Percentiles rank a stretch among this genome's conserved stretches.
Evolutionary conservation across 30 jellyfish, hydroid and myxozoan genomes (phyloP).

Genomic region (Rhopilema esculentum): DNA sequence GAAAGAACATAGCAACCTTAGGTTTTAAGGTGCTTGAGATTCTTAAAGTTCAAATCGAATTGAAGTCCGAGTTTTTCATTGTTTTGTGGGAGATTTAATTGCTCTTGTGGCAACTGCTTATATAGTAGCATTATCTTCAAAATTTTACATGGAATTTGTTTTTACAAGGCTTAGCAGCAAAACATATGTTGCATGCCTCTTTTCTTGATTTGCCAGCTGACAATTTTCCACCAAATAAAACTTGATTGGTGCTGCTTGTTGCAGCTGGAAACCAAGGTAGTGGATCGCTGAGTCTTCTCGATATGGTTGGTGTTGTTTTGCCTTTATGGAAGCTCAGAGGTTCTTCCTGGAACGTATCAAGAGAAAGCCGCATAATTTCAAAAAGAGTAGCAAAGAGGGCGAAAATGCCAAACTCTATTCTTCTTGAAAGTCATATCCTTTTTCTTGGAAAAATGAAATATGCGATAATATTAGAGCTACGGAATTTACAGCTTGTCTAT

Average conservation of each 20-base stretch:
- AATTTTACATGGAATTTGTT: no score
- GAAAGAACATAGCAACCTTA: no score
- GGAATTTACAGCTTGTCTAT: no score
- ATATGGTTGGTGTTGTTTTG: conserved; percentile 35
- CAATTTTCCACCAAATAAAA: conserved; percentile 8
- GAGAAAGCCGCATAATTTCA: background rate
- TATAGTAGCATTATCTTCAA: no score
- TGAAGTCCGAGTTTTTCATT: no score
- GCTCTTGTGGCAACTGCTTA: no score
- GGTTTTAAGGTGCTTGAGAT: no score
- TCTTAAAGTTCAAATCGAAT: no score
- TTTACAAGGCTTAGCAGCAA: no score
- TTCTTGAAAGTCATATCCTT: background rate
- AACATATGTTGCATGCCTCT: background rate
- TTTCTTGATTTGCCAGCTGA: conserved; percentile 1
- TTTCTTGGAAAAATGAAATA: no score
- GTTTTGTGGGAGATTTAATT: no score
- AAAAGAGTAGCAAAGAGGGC: background rate
- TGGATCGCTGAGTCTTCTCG: conserved; percentile 55
- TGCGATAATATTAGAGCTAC: no score
- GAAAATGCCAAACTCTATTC: background rate
- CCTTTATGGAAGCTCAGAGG: conserved; percentile 57
- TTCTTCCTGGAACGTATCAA: conserved; percentile 36
- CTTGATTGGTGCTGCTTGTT: background rate
- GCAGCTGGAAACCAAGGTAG: conserved; percentile 47